Base-by-base conservation (phyloP, 2,797 vertebrate species). In the Aselliscus stoliczkanus region DNA sequence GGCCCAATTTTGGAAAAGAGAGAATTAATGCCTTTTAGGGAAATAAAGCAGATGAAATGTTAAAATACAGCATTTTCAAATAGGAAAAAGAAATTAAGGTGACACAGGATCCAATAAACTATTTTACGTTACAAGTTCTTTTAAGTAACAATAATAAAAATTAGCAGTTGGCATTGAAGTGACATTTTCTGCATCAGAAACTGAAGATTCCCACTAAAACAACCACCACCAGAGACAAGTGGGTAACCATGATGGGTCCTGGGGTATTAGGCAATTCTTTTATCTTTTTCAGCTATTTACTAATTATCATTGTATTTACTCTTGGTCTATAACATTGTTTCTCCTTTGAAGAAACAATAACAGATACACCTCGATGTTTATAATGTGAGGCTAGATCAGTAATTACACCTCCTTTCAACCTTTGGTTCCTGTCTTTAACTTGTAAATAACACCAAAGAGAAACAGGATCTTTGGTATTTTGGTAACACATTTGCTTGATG, bases 381-480 rank as follows among this genome's bases (percentile, higher is more conserved):
- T 17, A 62, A 58, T 67, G 15, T 81, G 42, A 94, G 47, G 93
- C 14, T 52, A 86, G n/a, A 84, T 84, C 2, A 20, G n/a, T 82
- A 85, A 70, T 80, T 72, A 85, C 34, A 72, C 42, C 52, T 81
- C 21, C 54, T 88, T 87, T 93, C 89, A 69, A 89, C 64, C 80
- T 77, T 39, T 82, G 34, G 23, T n/a, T 94, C 42, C 58, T 93
- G 44, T 65, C 31, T 90, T 85, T 88, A 88, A 88, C 13, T 15
- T 80, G 58, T 88, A 77, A 94, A 92, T 92, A 83, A 92, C 67
- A 81, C 42, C 52, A 18, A n/a, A 81, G 39, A 90, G 80, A 84
- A 88, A 72, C 54, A 84, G 67, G 31, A 83, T 93, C 65, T 93
- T 94, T 58, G 44, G 50, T 86, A 54, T 94, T 96, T 93, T 93